Base-by-base conservation (phyloP, 2,888 invertebrate species). In the Acronicta alni region DNA sequence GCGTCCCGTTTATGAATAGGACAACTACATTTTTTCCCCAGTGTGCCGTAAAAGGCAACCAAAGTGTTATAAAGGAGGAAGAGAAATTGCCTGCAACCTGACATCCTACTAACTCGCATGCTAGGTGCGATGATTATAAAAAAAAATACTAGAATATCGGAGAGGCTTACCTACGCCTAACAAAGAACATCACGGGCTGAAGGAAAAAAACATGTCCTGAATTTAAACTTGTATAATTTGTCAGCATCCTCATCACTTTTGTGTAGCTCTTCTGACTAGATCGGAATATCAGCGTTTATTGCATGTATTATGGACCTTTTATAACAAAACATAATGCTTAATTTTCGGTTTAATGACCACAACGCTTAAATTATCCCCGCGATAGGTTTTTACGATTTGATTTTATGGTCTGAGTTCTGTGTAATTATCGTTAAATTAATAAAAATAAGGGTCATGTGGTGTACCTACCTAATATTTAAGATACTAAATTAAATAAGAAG, bases 311-410 rank as follows among this genome's bases (percentile, higher is more conserved):
- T 23, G n/a, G 10, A 18, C 39, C 26, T 37, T 41, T 61, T 49
- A 48, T 56, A 58, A 45, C 48, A 37, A 20, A 53, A 32, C 45
- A 54, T 48, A 23, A 35, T 38, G 18, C 20, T 35, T 55, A 38
- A 69, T 47, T 58, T n/a, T n/a, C n/a, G n/a, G 51, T 59, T 57
- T 53, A 61, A 45, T 57, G 38, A 62, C 45, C 54, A 46, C 15
- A 12, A 16, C 43, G 45, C 59, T 20, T 20, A 20, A 20, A 20
- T 60, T 58, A 61, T 51, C 57, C 46, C 46, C 46, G 20, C 38
- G 55, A 44, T 54, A 58, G 59, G 60, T 20, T 20, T 20, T n/a
- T n/a, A n/a, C n/a, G n/a, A n/a, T n/a, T n/a, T n/a, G n/a, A n/a
- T n/a, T n/a, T n/a, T n/a, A n/a, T n/a, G n/a, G n/a, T n/a, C n/a